Base-by-base conservation (phyloP, 1,140 invertebrate genomes). In the Caerostris extrusa region DNA sequence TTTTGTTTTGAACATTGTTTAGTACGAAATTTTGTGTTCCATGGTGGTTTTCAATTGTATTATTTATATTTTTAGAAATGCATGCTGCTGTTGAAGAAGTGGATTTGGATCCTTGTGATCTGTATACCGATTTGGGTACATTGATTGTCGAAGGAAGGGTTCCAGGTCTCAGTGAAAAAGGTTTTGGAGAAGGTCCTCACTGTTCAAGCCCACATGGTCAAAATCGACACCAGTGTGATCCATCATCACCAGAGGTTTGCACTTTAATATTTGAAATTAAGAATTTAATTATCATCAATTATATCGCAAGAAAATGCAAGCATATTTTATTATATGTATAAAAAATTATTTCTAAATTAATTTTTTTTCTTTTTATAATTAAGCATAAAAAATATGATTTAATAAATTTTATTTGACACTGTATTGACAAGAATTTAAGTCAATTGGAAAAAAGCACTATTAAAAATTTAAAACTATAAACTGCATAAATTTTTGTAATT, bases 111-210 rank as follows among this genome's bases (percentile, higher is more conserved):
- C 96, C 96, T 5, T 95, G 95, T 93, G 97, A 97, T 94, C 96
- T 97, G 95, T 97, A 97, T 95, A 95, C 95, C 10, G 96, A 96
- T 91, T 94, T 97, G 64, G 97, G 97, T 95, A 96, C 97, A 95
- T 96, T 98, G 95, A 97, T 98, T 53, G 96, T 97, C 93, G 97
- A 98, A 95, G 97, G 97, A 58, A 96, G 97, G 85, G 97, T 97
- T 56, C 97, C 97, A 57, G 95, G 96, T 87, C 69, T 94, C 34
- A 96, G 96, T 94, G 96, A 96, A 90, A 97, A 97, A 94, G 97
- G 97, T n/a, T 97, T 97, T 95, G 97, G 97, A 94, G 97, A 98
- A 95, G 97, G 97, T 34, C 97, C 97, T 7, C 97, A 98, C 95
- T 98, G 97, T 96, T 95, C 89, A 34, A 61, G 17, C 3, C 67